phyloP scores from a whole-genome alignment of 1,140 invertebrate species.

The Drosophila ananassae region DNA sequence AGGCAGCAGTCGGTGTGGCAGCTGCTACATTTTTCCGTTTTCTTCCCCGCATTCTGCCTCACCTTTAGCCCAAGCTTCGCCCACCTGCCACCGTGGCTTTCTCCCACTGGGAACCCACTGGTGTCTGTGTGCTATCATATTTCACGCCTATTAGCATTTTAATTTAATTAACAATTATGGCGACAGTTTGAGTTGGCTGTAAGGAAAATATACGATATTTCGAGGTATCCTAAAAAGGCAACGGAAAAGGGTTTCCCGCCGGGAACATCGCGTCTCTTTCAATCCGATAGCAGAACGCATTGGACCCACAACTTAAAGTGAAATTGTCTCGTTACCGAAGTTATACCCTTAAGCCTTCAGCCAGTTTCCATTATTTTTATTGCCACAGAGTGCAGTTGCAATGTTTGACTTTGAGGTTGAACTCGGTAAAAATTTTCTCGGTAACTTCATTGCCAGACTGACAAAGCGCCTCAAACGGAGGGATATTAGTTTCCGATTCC shows the following conservation, averaged over 20 bases:
- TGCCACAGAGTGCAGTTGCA: constrained; percentile 1
- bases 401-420: constrained; percentile 45
- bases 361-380: constrained; percentile 8
- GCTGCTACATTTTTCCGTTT: constrained; percentile 64
- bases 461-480: constrained; percentile 51
- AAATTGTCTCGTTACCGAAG: constrained; percentile 9
- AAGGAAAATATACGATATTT: constrained; percentile 25
- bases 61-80: constrained; percentile 3
- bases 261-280: background rate
- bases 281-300: background rate
- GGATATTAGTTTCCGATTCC: constrained; percentile 74
- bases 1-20: constrained; percentile 37
- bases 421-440: constrained; percentile 41
- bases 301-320: background rate
- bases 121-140: constrained; percentile 70
- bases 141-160: constrained; percentile 80
- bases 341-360: background rate
- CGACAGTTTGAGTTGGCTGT: constrained; percentile 69
- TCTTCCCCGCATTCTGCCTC: constrained; percentile 14
- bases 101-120: constrained; percentile 5
- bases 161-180: constrained; percentile 82
- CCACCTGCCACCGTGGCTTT: constrained; percentile 20
- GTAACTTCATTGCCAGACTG: constrained; percentile 70
- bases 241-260: constrained; percentile 4
- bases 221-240: background rate